A percentile compares a stretch with the other conserved stretches of the same genome.
These are phyloP conservation scores for Norana najaformis DNA, from an alignment of 2,888 invertebrate genomes.

Conservation along the genomic window DNA sequence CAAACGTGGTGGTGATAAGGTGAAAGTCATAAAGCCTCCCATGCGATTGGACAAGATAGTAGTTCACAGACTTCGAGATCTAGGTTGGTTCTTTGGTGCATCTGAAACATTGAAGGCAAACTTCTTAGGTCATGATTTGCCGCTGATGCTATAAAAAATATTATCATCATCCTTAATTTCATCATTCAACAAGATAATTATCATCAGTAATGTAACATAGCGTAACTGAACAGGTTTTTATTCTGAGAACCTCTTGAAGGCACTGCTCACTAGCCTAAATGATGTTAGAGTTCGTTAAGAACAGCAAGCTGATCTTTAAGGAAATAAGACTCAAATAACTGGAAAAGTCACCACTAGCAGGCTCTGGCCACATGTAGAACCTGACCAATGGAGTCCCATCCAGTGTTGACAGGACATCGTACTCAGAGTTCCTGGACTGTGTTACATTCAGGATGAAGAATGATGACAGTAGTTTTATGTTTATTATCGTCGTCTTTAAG, in stretches of 20 bases:
- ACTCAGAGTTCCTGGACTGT: not conserved
- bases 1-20: conserved; percentile 55
- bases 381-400: not conserved
- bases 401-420: not conserved
- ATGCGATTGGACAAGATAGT: conserved; percentile 77
- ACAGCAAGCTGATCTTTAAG: not conserved
- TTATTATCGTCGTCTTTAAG: not conserved
- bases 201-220: not conserved
- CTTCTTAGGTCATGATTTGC: not conserved
- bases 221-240: not conserved
- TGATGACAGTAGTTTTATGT: too few species aligned
- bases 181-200: not conserved
- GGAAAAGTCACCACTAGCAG: not conserved
- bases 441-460: not conserved
- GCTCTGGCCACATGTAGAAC: not conserved
- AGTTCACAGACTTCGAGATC: conserved; percentile 67
- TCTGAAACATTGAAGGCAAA: not conserved
- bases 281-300: not conserved
- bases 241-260: not conserved
- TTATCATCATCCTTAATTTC: not conserved
- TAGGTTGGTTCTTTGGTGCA: conserved; percentile 49
- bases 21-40: conserved; percentile 78
- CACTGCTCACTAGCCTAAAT: too few species aligned
- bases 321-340: not conserved
- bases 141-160: not conserved